phyloP scores from a whole-genome alignment of 2,888 invertebrate genomes.

The Lithophane semibrunnea region DNA sequence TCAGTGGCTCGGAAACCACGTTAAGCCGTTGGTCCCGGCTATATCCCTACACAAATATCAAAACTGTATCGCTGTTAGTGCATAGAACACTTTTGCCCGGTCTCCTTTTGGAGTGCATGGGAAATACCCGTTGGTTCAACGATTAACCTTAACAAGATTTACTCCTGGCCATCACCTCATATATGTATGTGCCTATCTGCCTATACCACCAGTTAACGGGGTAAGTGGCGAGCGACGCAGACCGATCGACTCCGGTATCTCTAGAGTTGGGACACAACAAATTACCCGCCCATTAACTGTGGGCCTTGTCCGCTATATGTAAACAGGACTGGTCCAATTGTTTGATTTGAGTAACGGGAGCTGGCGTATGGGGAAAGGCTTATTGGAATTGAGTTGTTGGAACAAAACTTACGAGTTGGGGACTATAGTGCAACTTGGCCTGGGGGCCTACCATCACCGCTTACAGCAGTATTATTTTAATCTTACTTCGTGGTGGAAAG shows the following conservation, averaged over 20 bases:
- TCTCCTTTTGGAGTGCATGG: not conserved
- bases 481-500: no score
- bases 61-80: not conserved
- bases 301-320: conserved; percentile 54
- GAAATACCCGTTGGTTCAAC: not conserved
- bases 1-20: no score
- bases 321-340: conserved; percentile 42
- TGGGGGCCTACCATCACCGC: no score
- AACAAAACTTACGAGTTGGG: not conserved
- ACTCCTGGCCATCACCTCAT: not conserved
- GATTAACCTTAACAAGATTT: conserved; percentile 1
- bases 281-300: conserved; percentile 66
- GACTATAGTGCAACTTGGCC: not conserved
- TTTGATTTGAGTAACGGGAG: conserved; percentile 30
- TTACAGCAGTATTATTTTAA: no score
- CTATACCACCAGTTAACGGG: conserved; percentile 6
- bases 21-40: no score
- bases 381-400: conserved; percentile 3
- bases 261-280: conserved; percentile 64
- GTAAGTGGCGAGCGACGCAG: conserved; percentile 28
- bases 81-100: not conserved
- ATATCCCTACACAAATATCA: no score
- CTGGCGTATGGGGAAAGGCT: not conserved
- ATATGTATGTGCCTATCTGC: not conserved
- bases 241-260: conserved; percentile 45